Evolutionary conservation across 2,888 invertebrate species (phyloP), one percentile per base, ranked within the genome.

Genomic region (Magallana nippona): DNA sequence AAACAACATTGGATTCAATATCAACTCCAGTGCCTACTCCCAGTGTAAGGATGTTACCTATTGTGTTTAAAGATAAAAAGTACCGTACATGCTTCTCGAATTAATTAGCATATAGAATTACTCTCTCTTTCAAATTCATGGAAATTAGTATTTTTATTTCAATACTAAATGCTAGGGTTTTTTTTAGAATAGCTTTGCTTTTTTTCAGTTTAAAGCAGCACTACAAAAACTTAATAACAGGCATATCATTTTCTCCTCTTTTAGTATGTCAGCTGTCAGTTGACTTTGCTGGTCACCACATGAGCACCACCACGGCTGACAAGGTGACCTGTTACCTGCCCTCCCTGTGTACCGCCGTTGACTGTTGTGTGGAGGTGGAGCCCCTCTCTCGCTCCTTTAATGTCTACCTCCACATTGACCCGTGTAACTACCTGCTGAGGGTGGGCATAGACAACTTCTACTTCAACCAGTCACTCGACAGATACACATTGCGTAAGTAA

Each of bases 361-460:
- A 85, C 3, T 87, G 87, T 60, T 89, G 89, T 83, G 78, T 85
- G n/a, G n/a, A 80, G 27, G 77, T 84, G 2, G 62, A 80, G 27
- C 63, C 82, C 55, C 62, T 89, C 1, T 81, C 77, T 10, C 62
- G 89, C n/a, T 78, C 84, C 11, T 83, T 89, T 62, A 80, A 84
- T 57, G 58, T 85, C 15, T 85, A 83, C 32, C 27, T 88, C 11
- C 19, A 85, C 22, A 56, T 89, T 2, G 60, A 85, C 10, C 82
- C 87, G 3, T 89, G 89, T 82, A 57, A 87, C 15, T 60, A 82
- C 13, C 19, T 78, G 15, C 55, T 89, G 2, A 62, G 58, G 56
- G 57, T 89, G 19, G 86, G 88, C 11, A 85, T 89, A 2, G 87
- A 86, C 55, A 82, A 83, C 8, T 88, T 86, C 82, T 62, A 55